Evolutionary conservation across 2,797 vertebrate species (phyloP).

Genomic region (Anguilla marmorata): DNA sequence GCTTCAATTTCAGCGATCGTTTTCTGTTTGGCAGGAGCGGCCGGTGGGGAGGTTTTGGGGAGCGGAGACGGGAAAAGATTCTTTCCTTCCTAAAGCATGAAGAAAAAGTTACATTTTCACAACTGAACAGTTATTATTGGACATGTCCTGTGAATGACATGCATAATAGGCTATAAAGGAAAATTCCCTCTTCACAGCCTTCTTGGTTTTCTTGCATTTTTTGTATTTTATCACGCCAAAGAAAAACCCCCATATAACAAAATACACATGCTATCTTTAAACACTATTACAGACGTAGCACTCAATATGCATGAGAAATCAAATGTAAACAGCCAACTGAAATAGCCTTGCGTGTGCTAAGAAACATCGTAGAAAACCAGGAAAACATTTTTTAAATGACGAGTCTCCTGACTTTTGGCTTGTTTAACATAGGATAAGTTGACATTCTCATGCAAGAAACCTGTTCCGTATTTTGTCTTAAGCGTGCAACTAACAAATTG

Average conservation of each 20-base stretch:
- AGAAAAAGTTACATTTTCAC: background rate
- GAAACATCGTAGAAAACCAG: background rate
- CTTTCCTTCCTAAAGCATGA: conserved; percentile 63
- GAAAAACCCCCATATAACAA: background rate
- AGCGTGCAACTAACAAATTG: conserved; percentile 57
- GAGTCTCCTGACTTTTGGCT: conserved; percentile 46
- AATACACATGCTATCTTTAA: background rate
- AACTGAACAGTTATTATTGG: background rate
- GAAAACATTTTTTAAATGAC: background rate
- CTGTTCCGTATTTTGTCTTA: conserved; percentile 46
- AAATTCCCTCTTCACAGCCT: background rate
- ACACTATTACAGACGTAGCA: background rate
- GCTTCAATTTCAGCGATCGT: conserved; percentile 59
- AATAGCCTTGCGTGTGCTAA: background rate
- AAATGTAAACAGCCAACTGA: background rate
- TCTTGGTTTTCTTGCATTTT: background rate
- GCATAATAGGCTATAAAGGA: background rate
- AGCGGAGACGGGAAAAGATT: conserved; percentile 73
- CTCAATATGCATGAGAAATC: background rate
- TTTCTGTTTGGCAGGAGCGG: conserved; percentile 62
- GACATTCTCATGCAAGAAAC: conserved; percentile 57
- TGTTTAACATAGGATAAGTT: conserved; percentile 54
- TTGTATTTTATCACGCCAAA: background rate
- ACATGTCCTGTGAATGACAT: background rate
- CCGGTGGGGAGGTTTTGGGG: conserved; percentile 59